These are phyloP conservation scores for Polyergus mexicanus DNA, from an alignment of 1,140 invertebrate genomes.

Conservation along the genomic window DNA sequence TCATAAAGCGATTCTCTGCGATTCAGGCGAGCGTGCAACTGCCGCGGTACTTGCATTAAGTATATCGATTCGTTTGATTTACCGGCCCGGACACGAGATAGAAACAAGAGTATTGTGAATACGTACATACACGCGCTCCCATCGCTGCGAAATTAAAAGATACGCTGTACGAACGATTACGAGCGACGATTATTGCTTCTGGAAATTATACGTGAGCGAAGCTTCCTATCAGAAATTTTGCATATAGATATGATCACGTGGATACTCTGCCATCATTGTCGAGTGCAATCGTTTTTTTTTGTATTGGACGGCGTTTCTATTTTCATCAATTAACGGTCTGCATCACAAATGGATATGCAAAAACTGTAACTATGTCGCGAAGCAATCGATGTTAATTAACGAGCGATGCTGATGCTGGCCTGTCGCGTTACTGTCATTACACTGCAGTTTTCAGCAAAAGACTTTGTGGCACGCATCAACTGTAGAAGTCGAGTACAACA, in stretches of 20 bases:
- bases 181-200: constrained; percentile 41
- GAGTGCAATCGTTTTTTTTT: not conserved
- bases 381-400: constrained; percentile 37
- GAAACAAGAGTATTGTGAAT: constrained; percentile 1
- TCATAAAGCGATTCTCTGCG: constrained; percentile 47
- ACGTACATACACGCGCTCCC: not conserved
- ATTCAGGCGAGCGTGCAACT: constrained; percentile 23
- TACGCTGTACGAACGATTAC: not conserved
- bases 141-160: constrained; percentile 44
- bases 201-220: constrained; percentile 7
- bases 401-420: not conserved
- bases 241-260: not conserved
- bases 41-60: constrained; percentile 33
- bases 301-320: not conserved
- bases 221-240: constrained; percentile 11
- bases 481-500: not conserved
- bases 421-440: not conserved
- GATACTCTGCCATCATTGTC: not conserved
- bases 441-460: constrained; percentile 6
- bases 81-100: not conserved
- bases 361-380: not conserved
- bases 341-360: not conserved
- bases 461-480: not conserved
- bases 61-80: constrained; percentile 53
- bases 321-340: constrained; percentile 7